Evolutionary conservation across 2,888 invertebrate species (phyloP), one percentile per base, ranked within the genome.

Genomic region (Nebria brevicollis): DNA sequence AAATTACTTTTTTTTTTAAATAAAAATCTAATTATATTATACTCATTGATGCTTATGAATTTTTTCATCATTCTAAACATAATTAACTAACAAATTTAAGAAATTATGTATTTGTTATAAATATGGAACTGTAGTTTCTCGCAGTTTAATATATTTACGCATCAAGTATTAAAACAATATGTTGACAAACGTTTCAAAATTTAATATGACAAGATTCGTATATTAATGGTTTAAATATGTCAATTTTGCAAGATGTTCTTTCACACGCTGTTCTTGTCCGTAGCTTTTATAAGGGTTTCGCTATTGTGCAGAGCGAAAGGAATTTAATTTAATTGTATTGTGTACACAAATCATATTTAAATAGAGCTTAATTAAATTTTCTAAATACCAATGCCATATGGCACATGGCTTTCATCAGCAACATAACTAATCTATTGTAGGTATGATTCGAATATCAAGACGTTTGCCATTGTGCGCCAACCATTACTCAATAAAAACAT

Each of bases 311-410:
- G 73, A 73, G 26, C 41, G 78, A 70, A 7, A 64, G 72, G 73
- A 78, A 78, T 78, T 78, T 78, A 78, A 78, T 78, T 73, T 65
- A 78, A 78, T 73, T 78, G 78, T 73, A 34, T 73, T 66, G 34
- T 78, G 20, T 74, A 66, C 78, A 78, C 78, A 78, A 78, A 78
- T 78, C 78, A 78, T 78, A 78, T 78, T 78, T 78, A 78, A 74
- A 78, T 73, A 73, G 77, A 41, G 20, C 73, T 78, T 78, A 73
- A 78, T 78, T 78, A 78, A 78, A 78, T 78, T 73, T 78, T 73
- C 73, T 66, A 73, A 73, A 78, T 78, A 65, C 78, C 73, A 11
- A 66, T 64, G n/a, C 65, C 42, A 25, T 13, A 54, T 54, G 54
- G 54, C 54, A 8, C 54, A 13, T 54, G 54, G 13, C 7, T 54